Evolutionary conservation across 37 sponge, comb jelly and placozoan species (phyloP), one percentile per base, ranked within the genome.

Genomic region (Halisarca cf. caerulea): DNA sequence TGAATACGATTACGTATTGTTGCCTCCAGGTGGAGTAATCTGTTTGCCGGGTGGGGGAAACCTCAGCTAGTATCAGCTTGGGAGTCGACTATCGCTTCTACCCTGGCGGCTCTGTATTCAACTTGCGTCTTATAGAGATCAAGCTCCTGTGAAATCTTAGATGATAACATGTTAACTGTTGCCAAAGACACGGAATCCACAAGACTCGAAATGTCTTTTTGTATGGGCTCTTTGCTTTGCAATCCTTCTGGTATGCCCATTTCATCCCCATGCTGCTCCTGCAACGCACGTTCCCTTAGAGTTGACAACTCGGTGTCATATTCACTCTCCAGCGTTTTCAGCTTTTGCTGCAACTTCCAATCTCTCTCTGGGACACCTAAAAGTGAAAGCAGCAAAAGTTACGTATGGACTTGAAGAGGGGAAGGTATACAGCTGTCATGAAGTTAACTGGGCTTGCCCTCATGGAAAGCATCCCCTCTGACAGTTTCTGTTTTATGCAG

Each of bases 91-190:
- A 68, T 28, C 35, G 69, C 35, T 34, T 68, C 69, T 30, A 34
- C 33, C 1, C n/a, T 2, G 32, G 35, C 35, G 33, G 69, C 35
- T 34, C 30, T 68, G 69, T 68, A 28, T 34, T 30, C 69, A 34
- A 68, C 69, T 30, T 68, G 69, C 30, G 32, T 34, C 35, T 68
- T 68, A 34, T 68, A 68, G 33, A 68, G 69, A 27, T 68, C 35
- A 28, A 68, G 35, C 4, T 68, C 35, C 2, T 27, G 69, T 34
- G 34, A 27, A 68, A 68, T 17, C 17, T 68, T 34, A 28, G 35
- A 7, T 2, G 69, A 28, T 4, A 68, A 27, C 14, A 2, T 68
- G 33, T 68, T 34, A 17, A 68, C 33, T 2, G 17, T 17, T 27
- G n/a, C 7, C 11, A 34, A 34, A 34, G 33, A 32, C 33, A 68